Conservation (phyloP, 2,888 invertebrate species). For the Cordylochernes scorpioides region DNA sequence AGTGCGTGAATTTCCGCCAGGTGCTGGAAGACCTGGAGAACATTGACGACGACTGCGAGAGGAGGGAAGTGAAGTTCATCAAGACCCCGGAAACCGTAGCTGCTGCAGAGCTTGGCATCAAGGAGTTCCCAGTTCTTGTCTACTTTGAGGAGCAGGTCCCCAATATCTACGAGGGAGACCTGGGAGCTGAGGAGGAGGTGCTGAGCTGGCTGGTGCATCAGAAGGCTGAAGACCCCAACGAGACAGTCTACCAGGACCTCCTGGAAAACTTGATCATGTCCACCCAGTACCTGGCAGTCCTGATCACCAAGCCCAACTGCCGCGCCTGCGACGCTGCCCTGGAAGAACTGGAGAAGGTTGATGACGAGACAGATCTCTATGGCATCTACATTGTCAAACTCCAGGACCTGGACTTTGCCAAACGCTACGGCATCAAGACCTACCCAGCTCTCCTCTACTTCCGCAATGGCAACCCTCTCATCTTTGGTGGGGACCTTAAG, state of each 20-base stretch:
- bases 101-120: slow-evolving; percentile 67
- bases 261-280: slow-evolving; percentile 65
- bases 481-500: slow-evolving; percentile 59
- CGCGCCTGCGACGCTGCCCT: slow-evolving; percentile 71
- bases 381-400: slow-evolving; percentile 82
- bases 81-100: slow-evolving; percentile 70
- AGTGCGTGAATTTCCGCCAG: too few species aligned
- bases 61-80: slow-evolving; percentile 73
- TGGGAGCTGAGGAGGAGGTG: slow-evolving; percentile 72
- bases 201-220: slow-evolving; percentile 79
- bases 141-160: slow-evolving; percentile 64
- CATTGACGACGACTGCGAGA: slow-evolving; percentile 60
- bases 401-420: slow-evolving; percentile 65
- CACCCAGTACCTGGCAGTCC: slow-evolving; percentile 69
- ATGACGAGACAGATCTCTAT: slow-evolving; percentile 57
- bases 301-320: slow-evolving; percentile 72
- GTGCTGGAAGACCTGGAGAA: slow-evolving; percentile 39
- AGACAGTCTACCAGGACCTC: slow-evolving; percentile 66
- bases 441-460: slow-evolving; percentile 77
- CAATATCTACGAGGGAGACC: slow-evolving; percentile 56
- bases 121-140: slow-evolving; percentile 58
- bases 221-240: slow-evolving; percentile 70
- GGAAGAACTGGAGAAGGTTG: slow-evolving; percentile 58
- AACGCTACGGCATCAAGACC: slow-evolving; percentile 74
- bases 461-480: slow-evolving; percentile 56